Base-by-base conservation (phyloP, 2,797 vertebrate genomes). In the Tokudaia tokunoshimensis region DNA sequence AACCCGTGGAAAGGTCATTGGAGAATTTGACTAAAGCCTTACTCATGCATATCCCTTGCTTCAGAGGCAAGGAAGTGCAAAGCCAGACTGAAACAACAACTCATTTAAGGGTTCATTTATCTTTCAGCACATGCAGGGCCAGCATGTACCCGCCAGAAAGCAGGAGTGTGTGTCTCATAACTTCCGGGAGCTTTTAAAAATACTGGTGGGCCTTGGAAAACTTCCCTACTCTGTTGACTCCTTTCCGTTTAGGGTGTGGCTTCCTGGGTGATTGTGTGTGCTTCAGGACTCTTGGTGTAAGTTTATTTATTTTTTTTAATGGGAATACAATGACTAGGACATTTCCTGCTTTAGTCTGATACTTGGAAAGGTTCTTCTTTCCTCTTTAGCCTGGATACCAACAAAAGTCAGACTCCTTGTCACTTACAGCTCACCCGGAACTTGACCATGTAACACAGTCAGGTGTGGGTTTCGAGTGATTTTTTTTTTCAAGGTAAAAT, bases 301-400 rank as follows among this genome's bases (percentile, higher is more conserved):
- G 92, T 92, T 96, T 91, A 94, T 97, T 97, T 93, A 70, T 37
- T 72, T 72, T 72, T 89, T 96, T 96, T 82, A 26, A 96, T 97
- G 89, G 92, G 29, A 89, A 24, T 94, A 94, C 95, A 97, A 97
- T 98, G 98, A 98, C 98, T 97, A 98, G 96, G 97, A 96, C 97
- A 97, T 98, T 98, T 98, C 97, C 96, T 98, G 97, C 94, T 97
- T 97, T 96, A 70, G 57, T 95, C 95, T 97, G 96, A 2, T 0
- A 94, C 98, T 98, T 50, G 1, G 97, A 91, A 97, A 94, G 97
- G 95, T 95, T 98, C 98, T 98, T 97, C 96, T 96, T 97, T 98
- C 97, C 91, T 97, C n/a, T 97, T 95, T 97, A 96, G 97, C 96
- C 93, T 92, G 55, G 70, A 91, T 57, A 0, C 91, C 97, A 97